Conservation (phyloP, 2,113 vertebrate genomes). For the Theristicus caerulescens region DNA sequence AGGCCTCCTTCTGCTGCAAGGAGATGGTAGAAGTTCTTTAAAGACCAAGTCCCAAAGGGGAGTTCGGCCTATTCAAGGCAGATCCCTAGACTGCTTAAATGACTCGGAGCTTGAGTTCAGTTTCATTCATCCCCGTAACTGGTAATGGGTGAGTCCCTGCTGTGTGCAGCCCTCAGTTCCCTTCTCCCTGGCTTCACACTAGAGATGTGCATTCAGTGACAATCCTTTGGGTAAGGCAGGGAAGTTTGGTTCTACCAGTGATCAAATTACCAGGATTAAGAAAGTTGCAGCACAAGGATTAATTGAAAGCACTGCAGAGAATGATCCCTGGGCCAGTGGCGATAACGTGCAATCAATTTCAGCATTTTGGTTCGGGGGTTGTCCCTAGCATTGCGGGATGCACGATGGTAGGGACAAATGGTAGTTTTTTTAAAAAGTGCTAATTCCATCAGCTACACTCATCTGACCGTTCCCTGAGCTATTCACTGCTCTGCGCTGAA, state of each 20-base stretch:
- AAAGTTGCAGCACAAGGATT: not conserved
- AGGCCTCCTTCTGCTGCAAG: conserved; percentile 86
- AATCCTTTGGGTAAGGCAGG: not conserved
- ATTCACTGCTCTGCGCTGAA: not conserved
- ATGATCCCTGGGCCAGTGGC: not conserved
- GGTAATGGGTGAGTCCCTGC: not conserved
- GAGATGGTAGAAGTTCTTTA: conserved; percentile 15
- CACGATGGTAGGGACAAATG: not conserved
- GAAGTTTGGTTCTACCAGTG: not conserved
- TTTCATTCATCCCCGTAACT: not conserved
- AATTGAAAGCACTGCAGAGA: not conserved
- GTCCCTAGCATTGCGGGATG: not conserved
- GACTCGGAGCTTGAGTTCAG: not conserved
- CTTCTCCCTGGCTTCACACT: not conserved
- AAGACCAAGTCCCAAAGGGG: not conserved
- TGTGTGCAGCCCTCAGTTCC: not conserved
- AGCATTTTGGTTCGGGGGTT: not conserved
- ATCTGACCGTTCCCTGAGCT: not conserved
- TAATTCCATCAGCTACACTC: not conserved
- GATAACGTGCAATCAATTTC: not conserved
- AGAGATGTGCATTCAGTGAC: not conserved
- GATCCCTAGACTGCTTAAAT: not conserved
- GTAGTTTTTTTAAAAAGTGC: not conserved
- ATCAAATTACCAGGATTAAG: not conserved
- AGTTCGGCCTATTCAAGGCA: not conserved